Conservation (phyloP, 2,888 invertebrate genomes). For the Drosophila fulvimacula region DNA sequence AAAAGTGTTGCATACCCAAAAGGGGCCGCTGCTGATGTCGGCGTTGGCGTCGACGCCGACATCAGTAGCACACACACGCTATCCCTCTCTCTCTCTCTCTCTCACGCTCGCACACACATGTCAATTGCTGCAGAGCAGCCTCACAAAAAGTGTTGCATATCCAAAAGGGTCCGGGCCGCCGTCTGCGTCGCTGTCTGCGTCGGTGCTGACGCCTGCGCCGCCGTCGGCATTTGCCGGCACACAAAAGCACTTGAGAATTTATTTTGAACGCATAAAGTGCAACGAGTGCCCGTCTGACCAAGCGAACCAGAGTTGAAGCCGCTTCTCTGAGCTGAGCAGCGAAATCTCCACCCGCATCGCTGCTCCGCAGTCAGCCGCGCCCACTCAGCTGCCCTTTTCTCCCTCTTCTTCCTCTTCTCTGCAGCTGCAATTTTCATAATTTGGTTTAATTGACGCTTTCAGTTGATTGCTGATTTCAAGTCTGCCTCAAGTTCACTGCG, state of each 20-base stretch:
- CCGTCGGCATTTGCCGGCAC: conserved; percentile 28
- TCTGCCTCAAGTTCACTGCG: background rate
- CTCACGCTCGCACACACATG: background rate
- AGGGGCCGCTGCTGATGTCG: conserved; percentile 33
- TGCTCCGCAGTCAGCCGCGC: background rate
- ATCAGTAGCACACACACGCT: background rate
- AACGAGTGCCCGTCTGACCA: conserved; percentile 58
- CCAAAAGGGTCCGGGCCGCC: conserved; percentile 34
- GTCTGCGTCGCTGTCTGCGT: conserved; percentile 4
- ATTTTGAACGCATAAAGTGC: conserved; percentile 66
- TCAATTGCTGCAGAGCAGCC: background rate
- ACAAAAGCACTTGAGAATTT: conserved; percentile 69
- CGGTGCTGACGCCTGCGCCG: conserved; percentile 5
- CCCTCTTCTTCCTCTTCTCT: background rate
- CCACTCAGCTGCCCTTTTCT: too few relatives aligned
- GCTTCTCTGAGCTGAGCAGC: conserved; percentile 18
- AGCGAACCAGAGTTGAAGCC: conserved; percentile 32
- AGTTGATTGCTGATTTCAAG: conserved; percentile 16
- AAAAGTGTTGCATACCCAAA: conserved; percentile 63
- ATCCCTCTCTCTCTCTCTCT: background rate
- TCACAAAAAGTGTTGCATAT: conserved; percentile 56
- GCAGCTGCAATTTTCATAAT: conserved; percentile 42
- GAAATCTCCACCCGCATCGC: background rate
- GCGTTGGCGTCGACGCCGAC: background rate
- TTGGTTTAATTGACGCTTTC: conserved; percentile 49